Evolutionary conservation across 2,797 vertebrate species (phyloP).

Genomic region (Falco cherrug): DNA sequence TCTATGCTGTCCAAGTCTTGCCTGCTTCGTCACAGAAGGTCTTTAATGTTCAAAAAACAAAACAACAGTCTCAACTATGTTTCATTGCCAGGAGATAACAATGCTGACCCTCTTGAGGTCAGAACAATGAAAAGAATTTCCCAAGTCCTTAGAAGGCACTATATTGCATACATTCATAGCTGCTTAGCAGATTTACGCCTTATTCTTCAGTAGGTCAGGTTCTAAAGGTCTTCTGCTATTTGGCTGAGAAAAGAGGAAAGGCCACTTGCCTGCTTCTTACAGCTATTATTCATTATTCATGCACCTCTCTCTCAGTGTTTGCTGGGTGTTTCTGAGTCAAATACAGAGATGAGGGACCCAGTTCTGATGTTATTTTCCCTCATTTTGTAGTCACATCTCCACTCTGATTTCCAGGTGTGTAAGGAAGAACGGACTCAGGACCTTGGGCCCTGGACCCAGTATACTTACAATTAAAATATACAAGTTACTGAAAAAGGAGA

Average conservation of each 20-base stretch:
- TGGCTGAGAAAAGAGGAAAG: not conserved
- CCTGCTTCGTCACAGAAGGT: not conserved
- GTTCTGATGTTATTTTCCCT: not conserved
- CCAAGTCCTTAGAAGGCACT: conserved; percentile 59
- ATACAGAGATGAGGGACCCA: not conserved
- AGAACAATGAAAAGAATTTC: conserved; percentile 72
- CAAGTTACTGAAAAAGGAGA: not conserved
- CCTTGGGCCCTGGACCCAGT: not conserved
- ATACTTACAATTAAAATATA: not conserved
- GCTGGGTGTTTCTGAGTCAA: not conserved
- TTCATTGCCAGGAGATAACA: conserved; percentile 62
- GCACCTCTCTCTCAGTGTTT: not conserved
- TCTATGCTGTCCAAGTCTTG: not conserved
- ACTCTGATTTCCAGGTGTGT: not conserved
- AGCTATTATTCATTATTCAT: not conserved
- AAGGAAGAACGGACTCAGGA: not conserved
- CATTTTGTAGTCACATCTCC: not conserved
- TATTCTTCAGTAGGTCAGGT: conserved; percentile 37
- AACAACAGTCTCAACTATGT: conserved; percentile 20
- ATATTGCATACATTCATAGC: conserved; percentile 54
- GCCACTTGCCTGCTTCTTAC: not conserved
- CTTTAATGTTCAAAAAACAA: conserved; percentile 32
- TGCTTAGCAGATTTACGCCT: conserved; percentile 56
- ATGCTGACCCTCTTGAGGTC: conserved; percentile 63
- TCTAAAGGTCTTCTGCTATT: conserved; percentile 50